phyloP scores from a whole-genome alignment of 2,113 vertebrate genomes.

The Saguinus midas region DNA sequence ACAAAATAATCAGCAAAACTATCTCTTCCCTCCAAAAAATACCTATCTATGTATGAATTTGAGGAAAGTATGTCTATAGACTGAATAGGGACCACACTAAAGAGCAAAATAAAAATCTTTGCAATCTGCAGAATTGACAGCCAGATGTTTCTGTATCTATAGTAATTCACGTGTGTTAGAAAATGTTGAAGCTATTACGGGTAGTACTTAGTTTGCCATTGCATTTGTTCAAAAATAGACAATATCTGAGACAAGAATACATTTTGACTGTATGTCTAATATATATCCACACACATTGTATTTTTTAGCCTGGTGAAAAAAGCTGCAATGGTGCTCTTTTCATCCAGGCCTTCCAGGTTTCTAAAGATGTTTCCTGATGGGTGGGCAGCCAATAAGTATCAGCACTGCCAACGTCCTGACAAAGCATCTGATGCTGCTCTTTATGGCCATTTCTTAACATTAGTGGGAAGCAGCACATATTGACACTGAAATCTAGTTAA shows the following conservation, averaged over 20 bases:
- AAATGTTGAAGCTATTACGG: background rate
- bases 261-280: background rate
- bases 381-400: conserved; percentile 33
- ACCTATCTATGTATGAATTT: background rate
- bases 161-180: background rate
- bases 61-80: background rate
- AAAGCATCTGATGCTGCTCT: background rate
- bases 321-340: conserved; percentile 20
- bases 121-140: background rate
- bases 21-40: background rate
- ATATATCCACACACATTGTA: background rate
- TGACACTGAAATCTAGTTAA: conserved; percentile 56
- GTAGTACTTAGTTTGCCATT: background rate
- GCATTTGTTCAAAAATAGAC: background rate
- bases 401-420: conserved; percentile 41
- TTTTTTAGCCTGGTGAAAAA: background rate
- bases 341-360: conserved; percentile 6
- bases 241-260: background rate
- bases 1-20: background rate
- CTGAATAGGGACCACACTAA: background rate
- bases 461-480: conserved; percentile 13
- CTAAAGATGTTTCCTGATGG: conserved; percentile 57
- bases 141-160: background rate
- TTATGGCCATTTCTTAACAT: background rate
- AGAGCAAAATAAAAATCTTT: background rate